Base-by-base conservation (phyloP, 2,797 vertebrate species). In the Smutsia gigantea region DNA sequence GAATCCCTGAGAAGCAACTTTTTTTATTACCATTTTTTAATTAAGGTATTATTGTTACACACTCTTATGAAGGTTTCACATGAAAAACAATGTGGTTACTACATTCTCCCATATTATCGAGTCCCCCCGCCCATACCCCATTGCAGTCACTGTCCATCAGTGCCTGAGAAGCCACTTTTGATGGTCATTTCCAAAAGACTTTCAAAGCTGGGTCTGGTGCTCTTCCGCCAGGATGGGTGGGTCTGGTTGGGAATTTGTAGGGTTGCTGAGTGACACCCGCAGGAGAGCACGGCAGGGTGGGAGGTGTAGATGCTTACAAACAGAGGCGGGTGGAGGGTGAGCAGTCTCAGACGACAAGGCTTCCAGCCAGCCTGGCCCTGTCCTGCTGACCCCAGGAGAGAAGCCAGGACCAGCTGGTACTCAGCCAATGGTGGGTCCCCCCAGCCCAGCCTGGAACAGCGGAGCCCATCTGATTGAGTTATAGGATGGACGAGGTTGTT, bases 271-370 rank as follows among this genome's bases (percentile, higher is more conserved):
- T 2, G 29, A 63, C 69, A 29, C 12, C 2, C 0, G n/a, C 0
- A 17, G 59, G 29, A 13, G 27, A 1, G 0, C 0, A 0, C 9
- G 51, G 53, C 29, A 18, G n/a, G 7, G 19, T 9, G 34, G 13
- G 68, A 19, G 19, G 46, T 7, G 4, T 1, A 29, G 82, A 34
- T 7, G 31, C 21, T 8, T 4, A 39, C 42, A 8, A 19, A 27
- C 21, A 2, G 17, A 27, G 21, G 59, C 37, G 23, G 46, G 59
- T 19, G 25, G 29, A 18, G 25, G 71, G 34, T 27, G 23, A 27
- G 29, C 1, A 27, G 75, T 53, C 46, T 46, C 2, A 4, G 75
- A 37, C 31, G 72, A 11, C 0, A 4, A 21, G 13, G 53, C 25
- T 68, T 21, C 51, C 3, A 2, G 25, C n/a, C n/a, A 5, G 2